These are phyloP conservation scores for Harpagoxenus sublaevis DNA, from an alignment of 2,888 invertebrate species.

Conservation along the genomic window DNA sequence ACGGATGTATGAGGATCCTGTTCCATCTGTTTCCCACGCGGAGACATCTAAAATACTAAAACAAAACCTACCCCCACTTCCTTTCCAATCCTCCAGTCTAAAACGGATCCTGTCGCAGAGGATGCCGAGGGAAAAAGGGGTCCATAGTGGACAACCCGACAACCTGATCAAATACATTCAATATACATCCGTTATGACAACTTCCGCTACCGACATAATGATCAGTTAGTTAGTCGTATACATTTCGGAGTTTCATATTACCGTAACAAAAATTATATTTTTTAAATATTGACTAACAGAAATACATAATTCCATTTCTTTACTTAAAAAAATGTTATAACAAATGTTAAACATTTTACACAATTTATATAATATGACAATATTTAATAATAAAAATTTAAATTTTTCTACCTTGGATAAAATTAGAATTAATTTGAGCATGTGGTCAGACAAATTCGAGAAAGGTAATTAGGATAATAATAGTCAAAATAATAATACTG, in stretches of 20 bases:
- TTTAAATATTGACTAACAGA: not conserved
- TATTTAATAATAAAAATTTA: constrained; percentile 4
- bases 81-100: constrained; percentile 65
- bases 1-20: constrained; percentile 60
- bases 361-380: not conserved
- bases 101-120: constrained; percentile 75
- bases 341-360: not conserved
- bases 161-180: constrained; percentile 79
- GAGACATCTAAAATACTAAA: constrained; percentile 83
- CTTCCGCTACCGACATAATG: constrained; percentile 44
- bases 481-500: not conserved
- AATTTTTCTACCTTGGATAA: not conserved
- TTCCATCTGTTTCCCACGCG: constrained; percentile 83
- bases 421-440: not conserved
- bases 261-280: constrained; percentile 10
- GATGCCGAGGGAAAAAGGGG: constrained; percentile 65
- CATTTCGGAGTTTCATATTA: constrained; percentile 16
- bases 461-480: not conserved
- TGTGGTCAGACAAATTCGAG: not conserved
- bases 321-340: not conserved
- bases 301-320: not conserved
- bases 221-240: constrained; percentile 38
- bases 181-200: constrained; percentile 65
- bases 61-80: constrained; percentile 79
- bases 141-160: constrained; percentile 71